Evolutionary conservation across 2,888 invertebrate species (phyloP), one percentile per base, ranked within the genome.

Genomic region (Clostera curtula): DNA sequence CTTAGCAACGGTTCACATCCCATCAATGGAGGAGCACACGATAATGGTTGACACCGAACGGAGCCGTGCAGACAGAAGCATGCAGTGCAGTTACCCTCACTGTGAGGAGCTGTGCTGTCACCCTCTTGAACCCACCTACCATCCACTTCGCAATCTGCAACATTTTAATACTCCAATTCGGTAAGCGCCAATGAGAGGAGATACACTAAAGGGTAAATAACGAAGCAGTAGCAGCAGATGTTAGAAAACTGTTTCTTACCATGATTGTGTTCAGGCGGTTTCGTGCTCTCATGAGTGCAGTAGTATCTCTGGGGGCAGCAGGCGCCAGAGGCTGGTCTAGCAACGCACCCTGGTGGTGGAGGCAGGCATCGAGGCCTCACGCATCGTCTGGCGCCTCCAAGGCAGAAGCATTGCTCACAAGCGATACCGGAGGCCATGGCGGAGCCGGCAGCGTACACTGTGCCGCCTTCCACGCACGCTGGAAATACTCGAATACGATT

Each of bases 321-420:
- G 45, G 86, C 88, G 33, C 89, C 87, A 5, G 87, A 70, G 5
- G 86, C 67, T 37, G 89, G 88, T 8, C 85, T 75, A 0, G 92
- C 88, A 18, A 66, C 75, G 64, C 93, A 93, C 27, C 91, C 92
- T 10, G 88, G 86, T 17, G 93, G 86, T 1, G 91, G 88, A 25
- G 93, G 84, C 56, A 93, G 85, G 70, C 95, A 95, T 56, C 89
- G 88, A 1, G 95, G 95, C 38, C 89, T 87, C 27, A 95, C 90
- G 70, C 95, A 95, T 49, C 88, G 87, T 48, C 91, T 88, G 26
- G 80, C 79, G 3, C 92, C 93, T 14, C 86, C 80, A 48, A 93
- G 88, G 62, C 95, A 95, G 77, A 92, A 95, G 75, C 95, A 95
- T 69, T 93, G 92, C 69, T 93, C 91, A 75, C 95, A 95, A n/a